Percentiles rank a stretch among this genome's conserved stretches.
phyloP scores from a whole-genome alignment of 37 sponge, comb jelly and placozoan species.

The Beroe ovata region DNA sequence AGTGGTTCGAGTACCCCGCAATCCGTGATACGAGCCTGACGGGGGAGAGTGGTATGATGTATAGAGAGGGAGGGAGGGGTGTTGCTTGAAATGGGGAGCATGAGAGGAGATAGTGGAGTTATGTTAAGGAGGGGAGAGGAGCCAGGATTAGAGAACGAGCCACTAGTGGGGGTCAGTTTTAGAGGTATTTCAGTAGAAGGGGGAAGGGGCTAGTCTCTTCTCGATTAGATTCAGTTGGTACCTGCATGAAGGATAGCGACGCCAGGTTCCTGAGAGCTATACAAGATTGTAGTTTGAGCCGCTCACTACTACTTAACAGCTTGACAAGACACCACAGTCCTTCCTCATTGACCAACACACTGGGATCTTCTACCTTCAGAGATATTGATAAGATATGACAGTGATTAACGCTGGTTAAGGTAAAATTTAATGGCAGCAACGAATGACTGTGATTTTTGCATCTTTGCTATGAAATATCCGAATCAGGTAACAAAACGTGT shows the following conservation, averaged over 20 bases:
- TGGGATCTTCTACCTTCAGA: constrained; percentile 55
- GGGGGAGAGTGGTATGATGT: background rate
- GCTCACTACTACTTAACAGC: background rate
- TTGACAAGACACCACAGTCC: constrained; percentile 29
- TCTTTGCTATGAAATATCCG: background rate
- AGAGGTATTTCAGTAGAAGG: too few relatives aligned
- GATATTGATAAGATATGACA: too few relatives aligned
- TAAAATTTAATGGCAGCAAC: too few relatives aligned
- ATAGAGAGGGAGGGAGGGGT: background rate
- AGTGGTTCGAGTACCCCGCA: constrained; percentile 59
- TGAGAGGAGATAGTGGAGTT: background rate
- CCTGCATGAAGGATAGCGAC: constrained; percentile 57
- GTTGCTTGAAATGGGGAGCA: background rate
- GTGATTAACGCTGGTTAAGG: too few relatives aligned
- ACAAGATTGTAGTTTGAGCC: constrained; percentile 46
- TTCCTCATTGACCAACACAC: constrained; percentile 32
- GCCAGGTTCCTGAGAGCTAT: constrained; percentile 59
- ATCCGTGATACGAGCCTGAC: background rate
- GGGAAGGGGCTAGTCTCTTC: too few relatives aligned
- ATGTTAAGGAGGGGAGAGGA: too few relatives aligned
- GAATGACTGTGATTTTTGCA: background rate
- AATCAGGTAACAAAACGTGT: too few relatives aligned
- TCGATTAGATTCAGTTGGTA: too few relatives aligned
- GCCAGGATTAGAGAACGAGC: too few relatives aligned
- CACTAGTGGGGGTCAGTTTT: too few relatives aligned